phyloP scores from a whole-genome alignment of 2,113 vertebrate species.

The Prochilodus magdalenae region DNA sequence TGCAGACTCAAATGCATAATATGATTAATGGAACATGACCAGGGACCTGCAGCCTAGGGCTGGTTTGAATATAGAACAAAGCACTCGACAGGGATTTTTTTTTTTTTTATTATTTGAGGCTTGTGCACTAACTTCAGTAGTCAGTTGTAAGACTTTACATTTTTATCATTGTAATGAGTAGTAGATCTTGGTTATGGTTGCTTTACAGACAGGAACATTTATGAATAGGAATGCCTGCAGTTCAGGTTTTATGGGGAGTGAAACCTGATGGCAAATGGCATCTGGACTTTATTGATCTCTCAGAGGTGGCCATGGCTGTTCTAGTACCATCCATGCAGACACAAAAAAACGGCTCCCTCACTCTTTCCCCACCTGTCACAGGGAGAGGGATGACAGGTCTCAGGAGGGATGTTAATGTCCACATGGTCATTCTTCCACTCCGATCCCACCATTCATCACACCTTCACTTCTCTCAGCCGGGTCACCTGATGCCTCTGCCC shows the following conservation, averaged over 20 bases:
- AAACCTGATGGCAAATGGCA: neutral
- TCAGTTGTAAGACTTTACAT: neutral
- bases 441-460: constrained; percentile 64
- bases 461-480: constrained; percentile 57
- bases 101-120: constrained; percentile 2
- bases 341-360: constrained; percentile 30
- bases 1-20: constrained; percentile 26
- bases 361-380: constrained; percentile 57
- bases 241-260: neutral
- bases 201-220: neutral
- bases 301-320: neutral
- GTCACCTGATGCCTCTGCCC: constrained; percentile 49
- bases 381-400: constrained; percentile 34
- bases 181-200: neutral
- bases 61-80: constrained; percentile 35
- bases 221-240: constrained; percentile 10
- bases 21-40: constrained; percentile 39
- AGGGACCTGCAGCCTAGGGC: constrained; percentile 12
- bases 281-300: neutral
- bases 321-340: neutral
- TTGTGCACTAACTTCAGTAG: neutral
- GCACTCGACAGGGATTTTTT: neutral
- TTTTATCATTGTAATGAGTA: constrained; percentile 30
- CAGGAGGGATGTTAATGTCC: constrained; percentile 61
- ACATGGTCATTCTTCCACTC: constrained; percentile 67